These are phyloP conservation scores for Philhelius pedissequus DNA, from an alignment of 2,888 invertebrate genomes.

Conservation along the genomic window DNA sequence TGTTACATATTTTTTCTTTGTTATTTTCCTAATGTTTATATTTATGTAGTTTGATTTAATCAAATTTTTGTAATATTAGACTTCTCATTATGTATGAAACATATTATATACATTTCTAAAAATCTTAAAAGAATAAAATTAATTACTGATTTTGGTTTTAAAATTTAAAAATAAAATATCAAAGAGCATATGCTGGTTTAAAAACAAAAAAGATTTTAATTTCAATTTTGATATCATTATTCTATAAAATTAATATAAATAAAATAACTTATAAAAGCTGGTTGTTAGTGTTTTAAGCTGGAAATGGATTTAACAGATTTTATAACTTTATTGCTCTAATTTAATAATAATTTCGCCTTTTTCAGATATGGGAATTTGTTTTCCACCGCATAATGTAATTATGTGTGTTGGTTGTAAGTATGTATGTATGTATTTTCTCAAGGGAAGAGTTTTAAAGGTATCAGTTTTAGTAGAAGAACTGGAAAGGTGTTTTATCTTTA, in stretches of 20 bases:
- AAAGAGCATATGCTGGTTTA: slow-evolving; percentile 1
- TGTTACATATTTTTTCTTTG: slow-evolving; percentile 24
- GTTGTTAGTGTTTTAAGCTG: neutral
- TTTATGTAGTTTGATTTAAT: slow-evolving; percentile 62
- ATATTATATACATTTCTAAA: slow-evolving; percentile 31
- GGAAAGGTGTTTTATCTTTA: too few relatives aligned
- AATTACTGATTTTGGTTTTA: slow-evolving; percentile 33
- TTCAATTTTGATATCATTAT: neutral
- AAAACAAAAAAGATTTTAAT: neutral
- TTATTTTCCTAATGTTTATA: slow-evolving; percentile 47
- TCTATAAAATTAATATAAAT: neutral
- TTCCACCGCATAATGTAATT: too few relatives aligned
- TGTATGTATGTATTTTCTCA: too few relatives aligned
- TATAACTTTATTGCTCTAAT: too few relatives aligned
- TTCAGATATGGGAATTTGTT: too few relatives aligned
- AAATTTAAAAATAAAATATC: slow-evolving; percentile 22
- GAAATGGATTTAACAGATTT: neutral
- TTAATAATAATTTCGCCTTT: too few relatives aligned
- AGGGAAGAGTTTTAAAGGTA: too few relatives aligned
- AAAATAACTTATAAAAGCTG: neutral
- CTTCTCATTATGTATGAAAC: slow-evolving; percentile 22
- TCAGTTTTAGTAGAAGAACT: too few relatives aligned
- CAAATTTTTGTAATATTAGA: slow-evolving; percentile 44
- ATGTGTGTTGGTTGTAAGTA: too few relatives aligned
- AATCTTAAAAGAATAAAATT: slow-evolving; percentile 55